These are phyloP conservation scores for Himalopsyche phryganea DNA, from an alignment of 1,140 invertebrate genomes.

Conservation along the genomic window DNA sequence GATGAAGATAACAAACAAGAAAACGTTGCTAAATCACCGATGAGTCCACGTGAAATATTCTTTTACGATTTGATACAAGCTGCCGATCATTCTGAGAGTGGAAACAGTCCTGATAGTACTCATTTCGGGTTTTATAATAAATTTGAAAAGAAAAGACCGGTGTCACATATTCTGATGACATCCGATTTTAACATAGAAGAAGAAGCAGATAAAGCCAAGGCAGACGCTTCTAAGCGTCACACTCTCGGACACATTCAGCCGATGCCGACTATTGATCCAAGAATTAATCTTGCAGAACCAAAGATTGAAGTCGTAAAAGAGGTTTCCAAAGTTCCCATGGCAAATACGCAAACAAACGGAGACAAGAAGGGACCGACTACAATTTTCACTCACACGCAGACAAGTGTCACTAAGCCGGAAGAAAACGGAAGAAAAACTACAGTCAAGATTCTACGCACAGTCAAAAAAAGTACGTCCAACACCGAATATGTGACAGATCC, in stretches of 20 bases:
- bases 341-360: too few species aligned
- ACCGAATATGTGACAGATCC: not conserved
- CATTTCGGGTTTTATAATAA: conserved; percentile 21
- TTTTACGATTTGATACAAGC: conserved; percentile 32
- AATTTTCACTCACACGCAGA: not conserved
- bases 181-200: conserved; percentile 23
- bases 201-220: conserved; percentile 21
- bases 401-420: not conserved
- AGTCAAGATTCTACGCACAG: conserved; percentile 25
- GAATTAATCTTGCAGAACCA: too few species aligned
- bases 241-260: conserved; percentile 12
- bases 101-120: conserved; percentile 27
- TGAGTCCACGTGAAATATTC: conserved; percentile 33
- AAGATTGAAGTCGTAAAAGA: too few species aligned
- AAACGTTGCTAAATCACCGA: conserved; percentile 14
- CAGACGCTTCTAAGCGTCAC: conserved; percentile 10
- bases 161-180: conserved; percentile 26
- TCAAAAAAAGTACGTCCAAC: conserved; percentile 21
- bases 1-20: not conserved
- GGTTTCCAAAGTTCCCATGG: too few species aligned
- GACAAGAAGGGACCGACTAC: too few species aligned
- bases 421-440: conserved; percentile 11
- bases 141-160: conserved; percentile 26
- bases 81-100: conserved; percentile 23
- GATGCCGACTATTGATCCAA: not conserved